phyloP scores from a whole-genome alignment of 2,797 vertebrate species.

The Momotus momota region DNA sequence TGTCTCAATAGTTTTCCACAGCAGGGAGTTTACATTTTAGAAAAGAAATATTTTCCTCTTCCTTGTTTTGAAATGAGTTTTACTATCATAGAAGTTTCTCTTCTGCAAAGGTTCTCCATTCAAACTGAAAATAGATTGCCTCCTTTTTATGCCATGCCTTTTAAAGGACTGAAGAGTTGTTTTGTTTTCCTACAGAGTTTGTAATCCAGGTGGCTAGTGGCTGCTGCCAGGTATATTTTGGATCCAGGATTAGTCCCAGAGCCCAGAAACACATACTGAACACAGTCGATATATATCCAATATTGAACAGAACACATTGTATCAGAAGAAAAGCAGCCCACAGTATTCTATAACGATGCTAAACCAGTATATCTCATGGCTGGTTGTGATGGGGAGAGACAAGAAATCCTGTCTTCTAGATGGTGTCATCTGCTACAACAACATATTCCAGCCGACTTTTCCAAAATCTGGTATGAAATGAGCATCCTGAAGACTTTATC shows the following conservation, averaged over 20 bases:
- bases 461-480: background rate
- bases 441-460: background rate
- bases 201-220: background rate
- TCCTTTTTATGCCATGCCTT: background rate
- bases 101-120: background rate
- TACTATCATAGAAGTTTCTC: background rate
- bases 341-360: background rate
- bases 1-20: constrained; percentile 53
- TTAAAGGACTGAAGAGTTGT: background rate
- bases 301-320: background rate
- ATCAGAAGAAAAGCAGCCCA: background rate
- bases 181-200: background rate
- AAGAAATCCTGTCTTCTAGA: background rate
- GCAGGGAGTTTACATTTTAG: constrained; percentile 26
- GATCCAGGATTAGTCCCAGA: background rate
- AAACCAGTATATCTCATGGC: background rate
- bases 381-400: background rate
- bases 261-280: background rate
- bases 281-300: background rate
- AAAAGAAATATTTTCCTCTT: constrained; percentile 28
- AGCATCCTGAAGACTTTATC: background rate
- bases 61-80: background rate
- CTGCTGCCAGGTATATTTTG: background rate
- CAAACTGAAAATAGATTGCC: background rate
- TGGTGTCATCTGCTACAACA: fast-evolving